Evolutionary conservation across 2,113 vertebrate species (phyloP).

Genomic region (Nothobranchius furzeri): DNA sequence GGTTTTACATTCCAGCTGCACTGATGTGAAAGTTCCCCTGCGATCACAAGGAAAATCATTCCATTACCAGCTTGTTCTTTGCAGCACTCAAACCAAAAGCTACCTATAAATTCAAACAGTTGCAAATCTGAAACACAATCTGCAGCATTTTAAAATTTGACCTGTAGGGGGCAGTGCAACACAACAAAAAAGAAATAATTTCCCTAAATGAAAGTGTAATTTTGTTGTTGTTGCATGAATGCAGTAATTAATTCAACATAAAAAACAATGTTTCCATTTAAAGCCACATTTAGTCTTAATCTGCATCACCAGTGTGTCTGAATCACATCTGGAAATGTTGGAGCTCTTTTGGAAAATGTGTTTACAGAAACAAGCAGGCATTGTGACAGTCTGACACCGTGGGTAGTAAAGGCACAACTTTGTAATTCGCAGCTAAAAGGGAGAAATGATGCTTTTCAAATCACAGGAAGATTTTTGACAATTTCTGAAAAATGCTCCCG

Average conservation of each 20-base stretch:
- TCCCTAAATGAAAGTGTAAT: not conserved
- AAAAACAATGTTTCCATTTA: slow-evolving; percentile 17
- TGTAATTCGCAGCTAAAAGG: slow-evolving; percentile 48
- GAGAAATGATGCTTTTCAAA: slow-evolving; percentile 51
- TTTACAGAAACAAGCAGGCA: slow-evolving; percentile 10
- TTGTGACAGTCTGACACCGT: slow-evolving; percentile 17
- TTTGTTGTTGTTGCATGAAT: not conserved
- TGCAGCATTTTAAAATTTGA: slow-evolving; percentile 8
- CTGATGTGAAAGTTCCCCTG: too few relatives aligned
- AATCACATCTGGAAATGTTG: slow-evolving; percentile 3
- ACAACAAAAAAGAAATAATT: slow-evolving; percentile 5
- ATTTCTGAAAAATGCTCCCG: slow-evolving; percentile 57
- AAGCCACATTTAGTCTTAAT: not conserved
- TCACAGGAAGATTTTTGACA: slow-evolving; percentile 45
- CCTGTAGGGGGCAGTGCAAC: slow-evolving; percentile 62
- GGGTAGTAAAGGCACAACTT: slow-evolving; percentile 48
- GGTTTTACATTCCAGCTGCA: too few relatives aligned
- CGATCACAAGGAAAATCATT: too few relatives aligned
- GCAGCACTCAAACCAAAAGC: too few relatives aligned
- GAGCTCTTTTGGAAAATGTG: not conserved
- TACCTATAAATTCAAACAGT: too few relatives aligned
- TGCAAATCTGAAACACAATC: not conserved
- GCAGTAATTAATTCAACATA: slow-evolving; percentile 11
- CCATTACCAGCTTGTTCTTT: too few relatives aligned
- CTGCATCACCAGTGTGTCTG: slow-evolving; percentile 1